Percentiles rank a stretch among this genome's conserved stretches.
These are phyloP conservation scores for Lepidurus packardi DNA, from an alignment of 1,140 invertebrate genomes.

Conservation along the genomic window DNA sequence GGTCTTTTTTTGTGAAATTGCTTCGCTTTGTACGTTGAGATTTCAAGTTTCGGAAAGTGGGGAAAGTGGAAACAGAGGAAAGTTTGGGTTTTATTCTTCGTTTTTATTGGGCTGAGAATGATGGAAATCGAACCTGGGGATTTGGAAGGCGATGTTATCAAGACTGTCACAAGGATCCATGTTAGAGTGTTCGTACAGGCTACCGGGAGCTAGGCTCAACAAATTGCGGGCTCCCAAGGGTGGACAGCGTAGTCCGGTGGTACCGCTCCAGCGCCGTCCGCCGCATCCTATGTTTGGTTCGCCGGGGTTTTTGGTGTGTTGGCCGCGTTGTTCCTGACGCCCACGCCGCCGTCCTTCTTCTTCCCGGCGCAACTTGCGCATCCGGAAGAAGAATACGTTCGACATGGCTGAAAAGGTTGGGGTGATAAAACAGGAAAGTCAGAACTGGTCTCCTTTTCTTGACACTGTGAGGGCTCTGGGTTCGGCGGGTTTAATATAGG, in stretches of 20 bases:
- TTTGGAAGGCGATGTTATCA: conserved; percentile 84
- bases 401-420: conserved; percentile 56
- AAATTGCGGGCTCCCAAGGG: conserved; percentile 47
- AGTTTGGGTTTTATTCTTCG: neutral
- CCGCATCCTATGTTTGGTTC: conserved; percentile 50
- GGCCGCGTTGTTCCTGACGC: conserved; percentile 23
- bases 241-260: conserved; percentile 38
- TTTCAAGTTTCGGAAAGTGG: neutral
- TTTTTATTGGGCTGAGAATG: neutral
- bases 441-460: neutral
- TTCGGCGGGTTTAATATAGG: neutral
- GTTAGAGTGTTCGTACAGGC: conserved; percentile 72
- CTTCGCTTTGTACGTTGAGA: neutral
- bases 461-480: neutral
- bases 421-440: neutral
- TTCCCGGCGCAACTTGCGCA: conserved; percentile 77
- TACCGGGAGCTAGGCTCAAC: conserved; percentile 63
- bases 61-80: too few relatives aligned
- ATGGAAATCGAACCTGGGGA: conserved; percentile 65
- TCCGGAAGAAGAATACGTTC: conserved; percentile 83
- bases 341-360: conserved; percentile 60
- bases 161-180: conserved; percentile 70
- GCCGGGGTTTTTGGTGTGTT: conserved; percentile 45
- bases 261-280: conserved; percentile 46
- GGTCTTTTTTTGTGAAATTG: too few relatives aligned